Base-by-base conservation (phyloP, 2,888 invertebrate species). In the Antheraea assamensis region DNA sequence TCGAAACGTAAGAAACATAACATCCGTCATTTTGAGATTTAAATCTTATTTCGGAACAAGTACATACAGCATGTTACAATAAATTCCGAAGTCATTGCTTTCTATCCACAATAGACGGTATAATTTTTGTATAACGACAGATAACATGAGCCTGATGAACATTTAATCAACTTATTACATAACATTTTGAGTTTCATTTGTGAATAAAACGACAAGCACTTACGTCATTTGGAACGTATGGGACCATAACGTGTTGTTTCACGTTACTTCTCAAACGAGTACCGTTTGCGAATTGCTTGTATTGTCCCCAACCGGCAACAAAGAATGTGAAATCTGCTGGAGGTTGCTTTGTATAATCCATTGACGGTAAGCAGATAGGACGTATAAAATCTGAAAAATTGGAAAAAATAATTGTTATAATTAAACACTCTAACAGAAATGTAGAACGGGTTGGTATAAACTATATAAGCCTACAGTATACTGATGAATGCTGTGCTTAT, bases 241-340 rank as follows among this genome's bases (percentile, higher is more conserved):
- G 87, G 52, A 90, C 72, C 21, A 75, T 76, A 13, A 90, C 86
- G 31, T 88, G 83, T 19, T 84, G 80, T 71, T 89, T 90, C 24
- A 85, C 64, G 8, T 79, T 74, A 76, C 87, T 90, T 61, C 75
- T 79, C 8, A 77, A 76, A 30, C 78, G 73, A 76, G 88, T 83
- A 2, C 81, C 82, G 79, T 92, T 27, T 2, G 1, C 61, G 27
- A 27, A 58, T 47, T 74, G 72, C 3, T 49, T 24, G 64, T 70
- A 72, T 5, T 31, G 21, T n/a, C 74, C 95, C 95, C 95, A 95
- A 1, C 95, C 95, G 70, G 93, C 90, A 3, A 91, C 82, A 75
- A 74, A 76, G 68, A 85, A 27, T 3, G 71, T 75, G 47, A 75
- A 68, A 10, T 72, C 52, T 0, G 24, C 17, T 3, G 77, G 77